These are phyloP conservation scores for Calephelis perditalis DNA, from an alignment of 2,888 invertebrate species.

Conservation along the genomic window DNA sequence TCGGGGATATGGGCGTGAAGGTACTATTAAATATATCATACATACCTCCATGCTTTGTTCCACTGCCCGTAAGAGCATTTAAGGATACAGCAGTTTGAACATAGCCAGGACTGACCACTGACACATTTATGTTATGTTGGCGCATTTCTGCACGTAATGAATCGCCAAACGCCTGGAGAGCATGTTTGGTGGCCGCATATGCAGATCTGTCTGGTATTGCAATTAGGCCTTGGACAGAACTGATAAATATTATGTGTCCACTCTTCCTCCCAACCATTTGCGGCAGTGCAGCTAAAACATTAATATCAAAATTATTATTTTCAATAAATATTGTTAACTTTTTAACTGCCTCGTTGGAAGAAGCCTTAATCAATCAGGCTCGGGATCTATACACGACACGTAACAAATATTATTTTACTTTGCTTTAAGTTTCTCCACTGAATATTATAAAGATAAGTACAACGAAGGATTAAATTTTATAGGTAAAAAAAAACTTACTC, in stretches of 20 bases:
- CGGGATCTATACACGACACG: no score
- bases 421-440: no score
- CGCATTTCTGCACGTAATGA: slow-evolving; percentile 91
- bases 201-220: slow-evolving; percentile 93
- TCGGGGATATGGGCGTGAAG: no score
- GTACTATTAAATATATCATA: no score
- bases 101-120: slow-evolving; percentile 94
- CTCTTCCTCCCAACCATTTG: slow-evolving; percentile 85
- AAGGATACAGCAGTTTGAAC: slow-evolving; percentile 93
- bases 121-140: slow-evolving; percentile 86
- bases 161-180: slow-evolving; percentile 96
- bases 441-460: no score
- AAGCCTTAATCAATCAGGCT: no score
- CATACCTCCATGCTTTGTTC: slow-evolving; percentile 88
- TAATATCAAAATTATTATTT: not conserved
- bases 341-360: no score
- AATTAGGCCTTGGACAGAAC: slow-evolving; percentile 95
- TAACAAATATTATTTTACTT: no score
- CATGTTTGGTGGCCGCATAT: slow-evolving; percentile 96
- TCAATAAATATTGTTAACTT: no score
- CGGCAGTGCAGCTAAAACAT: slow-evolving; percentile 85
- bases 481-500: no score
- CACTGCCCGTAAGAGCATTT: slow-evolving; percentile 92
- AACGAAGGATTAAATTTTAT: no score
- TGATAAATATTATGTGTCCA: slow-evolving; percentile 92